Conservation (phyloP, 2,888 invertebrate genomes). For the Polymixis lichenea region DNA sequence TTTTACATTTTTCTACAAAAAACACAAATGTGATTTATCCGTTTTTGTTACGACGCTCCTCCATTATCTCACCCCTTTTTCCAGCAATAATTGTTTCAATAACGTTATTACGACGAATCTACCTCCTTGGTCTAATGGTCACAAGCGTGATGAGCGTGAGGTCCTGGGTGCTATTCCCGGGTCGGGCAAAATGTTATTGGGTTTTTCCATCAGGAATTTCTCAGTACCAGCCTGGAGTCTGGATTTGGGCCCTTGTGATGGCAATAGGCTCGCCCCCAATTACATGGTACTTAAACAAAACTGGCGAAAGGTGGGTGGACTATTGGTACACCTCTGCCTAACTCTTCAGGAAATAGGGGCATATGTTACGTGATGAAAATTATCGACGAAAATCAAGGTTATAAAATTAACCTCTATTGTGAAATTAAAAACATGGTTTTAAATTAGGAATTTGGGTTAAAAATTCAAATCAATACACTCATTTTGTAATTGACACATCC, state of each 20-base stretch:
- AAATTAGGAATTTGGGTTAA: not conserved
- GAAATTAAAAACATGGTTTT: not conserved
- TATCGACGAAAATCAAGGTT: not conserved
- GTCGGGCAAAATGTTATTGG: too few species aligned
- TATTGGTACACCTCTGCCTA: not conserved
- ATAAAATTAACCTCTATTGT: not conserved
- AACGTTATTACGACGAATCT: not conserved
- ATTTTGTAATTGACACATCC: not conserved
- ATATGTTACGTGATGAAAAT: not conserved
- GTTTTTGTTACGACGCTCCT: too few species aligned
- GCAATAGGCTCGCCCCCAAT: not conserved
- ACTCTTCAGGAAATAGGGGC: not conserved
- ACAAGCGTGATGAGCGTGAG: not conserved
- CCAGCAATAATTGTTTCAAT: not conserved
- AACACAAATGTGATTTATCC: too few species aligned
- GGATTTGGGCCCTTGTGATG: not conserved
- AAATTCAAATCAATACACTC: too few species aligned
- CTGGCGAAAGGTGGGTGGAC: not conserved
- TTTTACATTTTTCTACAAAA: too few species aligned
- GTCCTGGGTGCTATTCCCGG: too few species aligned
- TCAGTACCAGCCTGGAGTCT: not conserved
- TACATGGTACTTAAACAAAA: not conserved
- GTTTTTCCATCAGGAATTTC: too few species aligned
- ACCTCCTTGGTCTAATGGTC: not conserved
- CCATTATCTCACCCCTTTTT: not conserved